These are phyloP conservation scores for Protobothrops flavoviridis DNA, from an alignment of 2,113 vertebrate genomes.

Conservation along the genomic window DNA sequence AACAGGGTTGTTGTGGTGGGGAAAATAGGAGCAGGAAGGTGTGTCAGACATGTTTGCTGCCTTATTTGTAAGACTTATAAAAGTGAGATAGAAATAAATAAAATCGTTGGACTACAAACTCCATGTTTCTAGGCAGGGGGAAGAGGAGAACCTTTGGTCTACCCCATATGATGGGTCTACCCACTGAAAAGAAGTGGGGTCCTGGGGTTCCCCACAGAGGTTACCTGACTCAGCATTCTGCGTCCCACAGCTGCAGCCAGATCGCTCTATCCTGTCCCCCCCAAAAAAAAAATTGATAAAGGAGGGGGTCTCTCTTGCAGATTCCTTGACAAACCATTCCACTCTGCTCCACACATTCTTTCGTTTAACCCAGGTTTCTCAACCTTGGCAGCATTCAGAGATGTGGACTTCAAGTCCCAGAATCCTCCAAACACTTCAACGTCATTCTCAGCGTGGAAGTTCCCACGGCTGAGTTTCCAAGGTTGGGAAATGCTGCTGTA, in stretches of 20 bases:
- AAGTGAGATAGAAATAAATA: neutral
- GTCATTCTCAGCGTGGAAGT: neutral
- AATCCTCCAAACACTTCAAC: neutral
- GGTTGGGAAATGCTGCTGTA: neutral
- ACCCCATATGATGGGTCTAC: neutral
- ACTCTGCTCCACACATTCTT: no score
- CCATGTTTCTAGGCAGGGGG: neutral
- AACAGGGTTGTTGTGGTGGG: neutral
- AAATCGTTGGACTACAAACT: neutral
- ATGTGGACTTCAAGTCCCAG: neutral
- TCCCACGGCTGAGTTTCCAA: neutral
- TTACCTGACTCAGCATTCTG: no score
- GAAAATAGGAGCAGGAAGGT: neutral
- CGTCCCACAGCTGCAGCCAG: no score
- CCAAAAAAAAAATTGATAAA: no score
- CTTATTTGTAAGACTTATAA: neutral
- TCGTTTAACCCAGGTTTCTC: neutral
- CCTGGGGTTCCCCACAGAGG: neutral
- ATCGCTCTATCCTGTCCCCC: no score
- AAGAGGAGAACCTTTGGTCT: neutral
- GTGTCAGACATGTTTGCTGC: neutral
- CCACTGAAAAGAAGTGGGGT: neutral
- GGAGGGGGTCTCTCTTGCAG: neutral
- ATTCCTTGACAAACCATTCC: neutral
- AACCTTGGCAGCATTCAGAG: neutral